Base-by-base conservation (phyloP, 2,888 invertebrate genomes). In the Hirtodrosophila trivittata region DNA sequence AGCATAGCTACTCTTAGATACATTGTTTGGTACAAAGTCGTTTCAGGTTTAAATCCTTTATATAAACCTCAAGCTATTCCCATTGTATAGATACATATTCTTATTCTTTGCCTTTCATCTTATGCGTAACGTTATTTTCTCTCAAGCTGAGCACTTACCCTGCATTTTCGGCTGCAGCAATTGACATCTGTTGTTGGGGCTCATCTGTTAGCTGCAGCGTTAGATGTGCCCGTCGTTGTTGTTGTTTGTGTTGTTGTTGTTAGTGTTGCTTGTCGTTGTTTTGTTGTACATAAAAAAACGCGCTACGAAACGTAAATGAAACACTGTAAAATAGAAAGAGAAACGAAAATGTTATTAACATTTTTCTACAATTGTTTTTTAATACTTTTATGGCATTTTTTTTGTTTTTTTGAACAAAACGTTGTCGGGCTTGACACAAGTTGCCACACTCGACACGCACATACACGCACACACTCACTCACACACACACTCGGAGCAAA, bases 111-210 rank as follows among this genome's bases (percentile, higher is more conserved):
- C n/a, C n/a, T n/a, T n/a, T n/a, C n/a, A n/a, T n/a, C n/a, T n/a
- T n/a, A n/a, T n/a, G n/a, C n/a, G n/a, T n/a, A n/a, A n/a, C n/a
- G n/a, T n/a, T n/a, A n/a, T n/a, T n/a, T n/a, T n/a, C n/a, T n/a
- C n/a, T n/a, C n/a, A 8, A 12, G 14, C 25, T 28, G n/a, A 25
- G 3, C 39, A 88, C 91, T 89, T 86, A 91, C 91, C 91, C 91
- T 89, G 91, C 91, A 91, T 91, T 91, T 90, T 91, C 91, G 84
- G 90, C 89, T 87, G 91, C 91, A 90, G 87, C 90, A 91, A 91
- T 91, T 90, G 91, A 91, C 91, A 91, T 91, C 88, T 90, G 80
- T 80, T 86, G 80, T 83, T 86, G 91, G 87, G 90, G 89, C 89
- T 91, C 91, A 91, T 91, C 90, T 89, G 91, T 90, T 88, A 89